These are phyloP conservation scores for Mycteria americana DNA, from an alignment of 2,797 vertebrate genomes.

Conservation along the genomic window DNA sequence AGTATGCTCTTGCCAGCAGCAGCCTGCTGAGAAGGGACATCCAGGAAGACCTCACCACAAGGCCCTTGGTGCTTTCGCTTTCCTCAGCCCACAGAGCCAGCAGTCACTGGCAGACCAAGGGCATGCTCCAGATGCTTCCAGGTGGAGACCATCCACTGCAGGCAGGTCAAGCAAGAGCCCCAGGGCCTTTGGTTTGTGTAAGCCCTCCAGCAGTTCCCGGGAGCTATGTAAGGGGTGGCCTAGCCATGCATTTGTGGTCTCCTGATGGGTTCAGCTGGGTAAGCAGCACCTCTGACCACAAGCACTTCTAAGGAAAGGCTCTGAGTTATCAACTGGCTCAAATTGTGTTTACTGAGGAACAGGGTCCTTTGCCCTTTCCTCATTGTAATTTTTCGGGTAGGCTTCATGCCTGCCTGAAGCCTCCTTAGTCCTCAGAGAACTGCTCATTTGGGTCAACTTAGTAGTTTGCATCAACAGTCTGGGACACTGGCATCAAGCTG, in stretches of 20 bases:
- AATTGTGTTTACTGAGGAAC: neutral
- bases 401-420: neutral
- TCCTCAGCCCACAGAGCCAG: neutral
- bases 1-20: neutral
- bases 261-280: neutral
- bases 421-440: neutral
- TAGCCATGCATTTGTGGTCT: neutral
- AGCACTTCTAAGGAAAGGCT: neutral
- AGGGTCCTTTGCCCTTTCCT: neutral
- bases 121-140: neutral
- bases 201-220: neutral
- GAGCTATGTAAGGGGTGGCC: neutral
- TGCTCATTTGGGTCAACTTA: neutral
- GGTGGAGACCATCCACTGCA: neutral
- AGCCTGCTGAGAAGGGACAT: neutral
- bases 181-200: neutral
- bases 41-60: neutral
- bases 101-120: neutral
- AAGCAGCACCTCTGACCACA: neutral
- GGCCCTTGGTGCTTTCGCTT: neutral
- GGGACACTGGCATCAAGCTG: neutral
- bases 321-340: neutral
- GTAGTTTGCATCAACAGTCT: neutral
- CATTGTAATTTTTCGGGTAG: neutral
- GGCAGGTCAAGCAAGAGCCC: neutral